Evolutionary conservation across 2,113 vertebrate genomes (phyloP).

Genomic region (Oceanites oceanicus): DNA sequence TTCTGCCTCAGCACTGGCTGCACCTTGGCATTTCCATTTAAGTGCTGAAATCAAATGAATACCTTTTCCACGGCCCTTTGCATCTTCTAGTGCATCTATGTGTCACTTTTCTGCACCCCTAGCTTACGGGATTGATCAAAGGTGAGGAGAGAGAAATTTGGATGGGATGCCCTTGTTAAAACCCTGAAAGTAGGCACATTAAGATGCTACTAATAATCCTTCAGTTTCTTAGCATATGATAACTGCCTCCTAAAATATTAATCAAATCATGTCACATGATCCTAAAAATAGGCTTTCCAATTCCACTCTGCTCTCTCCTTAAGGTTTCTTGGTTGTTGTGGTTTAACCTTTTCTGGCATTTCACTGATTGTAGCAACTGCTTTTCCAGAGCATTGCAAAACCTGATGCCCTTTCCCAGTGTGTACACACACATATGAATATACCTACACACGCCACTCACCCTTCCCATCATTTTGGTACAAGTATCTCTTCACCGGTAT

Average conservation of each 20-base stretch:
- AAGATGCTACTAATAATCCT: conserved; percentile 30
- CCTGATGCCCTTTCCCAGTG: conserved; percentile 52
- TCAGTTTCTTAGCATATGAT: conserved; percentile 56
- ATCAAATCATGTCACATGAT: conserved; percentile 60
- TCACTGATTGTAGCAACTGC: conserved; percentile 64
- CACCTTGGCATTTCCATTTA: neutral
- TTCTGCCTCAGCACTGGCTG: accelerated
- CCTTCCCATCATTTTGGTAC: neutral
- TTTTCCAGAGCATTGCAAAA: conserved; percentile 53
- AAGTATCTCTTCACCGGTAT: neutral
- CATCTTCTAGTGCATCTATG: neutral
- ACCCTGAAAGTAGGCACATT: neutral
- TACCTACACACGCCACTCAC: neutral
- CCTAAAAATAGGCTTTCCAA: conserved; percentile 68
- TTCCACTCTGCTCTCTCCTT: conserved; percentile 40
- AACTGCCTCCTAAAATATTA: conserved; percentile 72
- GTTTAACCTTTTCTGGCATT: conserved; percentile 76
- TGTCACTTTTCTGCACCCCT: neutral
- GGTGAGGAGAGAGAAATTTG: neutral
- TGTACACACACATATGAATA: neutral
- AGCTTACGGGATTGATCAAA: neutral
- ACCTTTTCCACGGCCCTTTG: neutral
- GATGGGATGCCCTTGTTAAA: neutral
- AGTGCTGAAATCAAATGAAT: neutral
- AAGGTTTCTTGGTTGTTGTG: conserved; percentile 48